Base-by-base conservation (phyloP, 1,140 invertebrate genomes). In the Lordiphosa collinella region DNA sequence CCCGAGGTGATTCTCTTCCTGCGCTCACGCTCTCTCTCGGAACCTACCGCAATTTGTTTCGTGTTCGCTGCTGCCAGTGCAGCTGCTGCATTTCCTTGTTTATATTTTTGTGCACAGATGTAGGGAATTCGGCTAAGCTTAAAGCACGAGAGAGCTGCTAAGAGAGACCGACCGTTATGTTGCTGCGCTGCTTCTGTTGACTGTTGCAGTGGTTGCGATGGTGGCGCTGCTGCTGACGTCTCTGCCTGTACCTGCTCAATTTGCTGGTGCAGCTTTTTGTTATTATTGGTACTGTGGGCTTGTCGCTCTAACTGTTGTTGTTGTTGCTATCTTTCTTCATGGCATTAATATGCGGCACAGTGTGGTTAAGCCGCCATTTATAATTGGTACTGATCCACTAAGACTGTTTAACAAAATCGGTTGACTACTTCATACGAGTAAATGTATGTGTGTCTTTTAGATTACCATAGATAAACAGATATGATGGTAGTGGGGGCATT, bases 21-120 rank as follows among this genome's bases (percentile, higher is more conserved):
- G 18, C 14, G 8, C 29, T 43, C 34, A 13, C 35, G 31, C 37
- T 37, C 34, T 18, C 38, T 41, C 34, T 18, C 10, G 73, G 68
- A 84, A 86, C 80, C 78, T 84, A 86, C 80, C 79, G 56, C 80
- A 84, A 84, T 70, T 62, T 37, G 59, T 73, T 85, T 84, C 57
- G 67, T 71, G 61, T 82, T 78, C 54, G 56, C 51, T 56, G 60
- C 13, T 32, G 14, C 22, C 32, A 29, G 11, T 59, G 25, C 7
- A 2, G 25, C 25, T 8, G 25, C 41, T 82, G 78, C 78, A 84
- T 79, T 84, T 84, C 79, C 78, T 85, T 84, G 78, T 86, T 84
- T 84, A 85, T 73, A 68, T 70, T 82, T 44, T 78, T 82, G 57
- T 74, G 63, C 60, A 52, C 60, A 55, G 84, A 82, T 82, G 67